Conservation (phyloP, 1,140 invertebrate species). For the Drosophila pectinifera region DNA sequence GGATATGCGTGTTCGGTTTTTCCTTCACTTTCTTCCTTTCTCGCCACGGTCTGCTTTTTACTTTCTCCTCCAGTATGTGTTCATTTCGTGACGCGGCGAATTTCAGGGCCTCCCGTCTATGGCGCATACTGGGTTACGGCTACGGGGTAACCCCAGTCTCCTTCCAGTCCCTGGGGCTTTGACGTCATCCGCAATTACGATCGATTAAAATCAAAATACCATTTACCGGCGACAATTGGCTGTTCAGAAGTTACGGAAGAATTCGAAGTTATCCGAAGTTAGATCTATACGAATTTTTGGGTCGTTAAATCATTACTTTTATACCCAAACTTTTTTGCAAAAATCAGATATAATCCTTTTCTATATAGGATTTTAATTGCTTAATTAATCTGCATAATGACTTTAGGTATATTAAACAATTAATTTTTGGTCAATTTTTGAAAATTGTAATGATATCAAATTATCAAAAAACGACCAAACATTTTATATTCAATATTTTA, state of each 20-base stretch:
- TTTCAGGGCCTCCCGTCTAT: slow-evolving; percentile 58
- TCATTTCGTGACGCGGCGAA: slow-evolving; percentile 66
- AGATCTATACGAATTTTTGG: slow-evolving; percentile 23
- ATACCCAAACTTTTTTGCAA: too few relatives aligned
- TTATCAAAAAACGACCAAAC: too few relatives aligned
- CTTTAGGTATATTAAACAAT: too few relatives aligned
- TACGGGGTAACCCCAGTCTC: slow-evolving; percentile 30
- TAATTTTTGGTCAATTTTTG: too few relatives aligned
- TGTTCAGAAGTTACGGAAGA: slow-evolving; percentile 18
- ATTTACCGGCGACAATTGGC: slow-evolving; percentile 51
- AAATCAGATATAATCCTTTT: too few relatives aligned
- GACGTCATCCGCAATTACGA: slow-evolving; percentile 56
- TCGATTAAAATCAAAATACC: slow-evolving; percentile 71
- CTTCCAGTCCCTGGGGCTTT: slow-evolving; percentile 16
- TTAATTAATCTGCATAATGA: too few relatives aligned
- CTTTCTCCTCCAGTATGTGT: slow-evolving; percentile 18
- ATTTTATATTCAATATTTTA: too few relatives aligned
- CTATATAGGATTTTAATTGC: too few relatives aligned
- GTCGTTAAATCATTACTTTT: too few relatives aligned
- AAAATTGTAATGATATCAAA: too few relatives aligned
- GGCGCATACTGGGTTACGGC: slow-evolving; percentile 41
- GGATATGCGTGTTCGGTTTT: slow-evolving; percentile 68
- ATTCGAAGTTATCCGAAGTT: background rate
- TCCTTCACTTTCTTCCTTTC: slow-evolving; percentile 27
- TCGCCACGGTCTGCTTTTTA: background rate